These are phyloP conservation scores for Drosophila tsacasi DNA, from an alignment of 1,140 invertebrate species.

Conservation along the genomic window DNA sequence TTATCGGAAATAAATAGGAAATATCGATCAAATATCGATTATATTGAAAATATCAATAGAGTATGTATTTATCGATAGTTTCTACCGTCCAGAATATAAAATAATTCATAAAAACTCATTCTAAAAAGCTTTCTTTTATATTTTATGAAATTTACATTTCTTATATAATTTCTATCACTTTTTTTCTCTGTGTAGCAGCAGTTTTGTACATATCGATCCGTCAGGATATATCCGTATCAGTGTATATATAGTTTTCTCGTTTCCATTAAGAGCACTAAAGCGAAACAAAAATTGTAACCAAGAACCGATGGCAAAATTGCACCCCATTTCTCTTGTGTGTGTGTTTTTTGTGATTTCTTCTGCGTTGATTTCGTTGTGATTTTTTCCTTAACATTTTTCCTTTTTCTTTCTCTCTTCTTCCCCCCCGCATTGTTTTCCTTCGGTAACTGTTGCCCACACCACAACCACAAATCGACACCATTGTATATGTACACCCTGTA, in stretches of 20 bases:
- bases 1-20: no score
- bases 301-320: slow-evolving; percentile 28
- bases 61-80: no score
- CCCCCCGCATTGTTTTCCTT: slow-evolving; percentile 68
- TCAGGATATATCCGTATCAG: slow-evolving; percentile 16
- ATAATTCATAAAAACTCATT: neutral
- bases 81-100: neutral
- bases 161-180: neutral
- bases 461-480: slow-evolving; percentile 20
- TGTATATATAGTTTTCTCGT: slow-evolving; percentile 48
- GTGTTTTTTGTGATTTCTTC: slow-evolving; percentile 50
- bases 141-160: neutral
- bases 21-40: no score
- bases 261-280: slow-evolving; percentile 43
- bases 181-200: slow-evolving; percentile 12
- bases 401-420: slow-evolving; percentile 70
- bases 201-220: slow-evolving; percentile 24
- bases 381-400: slow-evolving; percentile 63
- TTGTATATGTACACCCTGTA: slow-evolving; percentile 26
- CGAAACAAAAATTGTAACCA: slow-evolving; percentile 10
- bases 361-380: slow-evolving; percentile 50
- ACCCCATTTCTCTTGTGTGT: slow-evolving; percentile 39
- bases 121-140: neutral
- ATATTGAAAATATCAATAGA: no score
- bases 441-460: slow-evolving; percentile 71